Evolutionary conservation across 2,888 invertebrate genomes (phyloP).

Genomic region (Drosophila nigricruria): DNA sequence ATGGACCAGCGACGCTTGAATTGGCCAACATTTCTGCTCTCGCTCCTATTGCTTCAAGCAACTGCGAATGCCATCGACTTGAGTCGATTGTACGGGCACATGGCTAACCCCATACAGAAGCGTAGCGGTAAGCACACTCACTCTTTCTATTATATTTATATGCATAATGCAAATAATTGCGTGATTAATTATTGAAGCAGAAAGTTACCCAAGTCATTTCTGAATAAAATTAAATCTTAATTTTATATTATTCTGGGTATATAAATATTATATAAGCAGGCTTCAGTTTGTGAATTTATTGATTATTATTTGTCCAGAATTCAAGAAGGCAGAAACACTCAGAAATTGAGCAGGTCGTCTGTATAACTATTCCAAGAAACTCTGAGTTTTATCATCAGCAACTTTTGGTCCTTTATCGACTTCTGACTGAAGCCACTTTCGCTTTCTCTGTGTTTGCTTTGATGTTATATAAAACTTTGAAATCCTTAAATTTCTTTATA

Average conservation of each 20-base stretch:
- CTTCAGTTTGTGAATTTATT: not conserved
- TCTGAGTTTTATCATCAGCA: no score
- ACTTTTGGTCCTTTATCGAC: not conserved
- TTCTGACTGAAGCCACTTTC: not conserved
- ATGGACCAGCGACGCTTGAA: slow-evolving; percentile 84
- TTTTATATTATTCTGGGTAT: not conserved
- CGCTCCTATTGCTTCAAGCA: slow-evolving; percentile 89
- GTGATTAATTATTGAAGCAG: not conserved
- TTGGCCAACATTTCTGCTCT: slow-evolving; percentile 87
- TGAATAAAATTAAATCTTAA: not conserved
- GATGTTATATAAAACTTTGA: no score
- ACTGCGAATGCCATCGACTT: slow-evolving; percentile 88
- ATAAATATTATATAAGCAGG: not conserved
- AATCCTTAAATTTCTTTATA: no score
- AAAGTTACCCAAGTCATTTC: not conserved
- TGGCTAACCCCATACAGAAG: slow-evolving; percentile 85
- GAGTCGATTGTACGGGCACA: slow-evolving; percentile 92
- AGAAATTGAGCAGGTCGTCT: not conserved
- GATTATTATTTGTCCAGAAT: not conserved
- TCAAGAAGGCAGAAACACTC: not conserved
- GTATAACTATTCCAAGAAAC: not conserved
- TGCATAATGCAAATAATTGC: not conserved
- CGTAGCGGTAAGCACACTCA: slow-evolving; percentile 83
- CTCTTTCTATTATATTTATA: no score
- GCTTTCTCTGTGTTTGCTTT: no score